phyloP scores from a whole-genome alignment of 2,888 invertebrate genomes.

The Seladonia tumulorum region DNA sequence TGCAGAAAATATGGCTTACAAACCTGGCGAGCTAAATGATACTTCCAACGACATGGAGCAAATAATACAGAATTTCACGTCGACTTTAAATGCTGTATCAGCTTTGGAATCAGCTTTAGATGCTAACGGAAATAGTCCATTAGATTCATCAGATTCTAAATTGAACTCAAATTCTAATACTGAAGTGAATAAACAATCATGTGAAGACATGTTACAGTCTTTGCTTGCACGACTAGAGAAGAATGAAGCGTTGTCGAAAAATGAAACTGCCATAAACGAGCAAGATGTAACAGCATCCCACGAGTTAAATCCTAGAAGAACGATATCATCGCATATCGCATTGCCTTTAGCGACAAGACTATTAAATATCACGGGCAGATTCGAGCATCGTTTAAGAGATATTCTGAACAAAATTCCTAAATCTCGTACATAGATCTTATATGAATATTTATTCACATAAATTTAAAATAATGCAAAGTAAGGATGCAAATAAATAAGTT shows the following conservation, averaged over 20 bases:
- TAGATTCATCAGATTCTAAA: neutral
- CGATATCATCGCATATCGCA: constrained; percentile 18
- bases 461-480: neutral
- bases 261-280: neutral
- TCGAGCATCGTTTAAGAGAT: constrained; percentile 12
- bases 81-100: neutral
- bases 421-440: neutral
- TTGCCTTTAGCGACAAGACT: constrained; percentile 40
- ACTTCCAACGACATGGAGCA: neutral
- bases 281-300: neutral
- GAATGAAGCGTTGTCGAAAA: neutral
- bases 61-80: constrained; percentile 9
- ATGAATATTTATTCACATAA: constrained; percentile 5
- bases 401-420: neutral
- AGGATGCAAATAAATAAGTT: constrained; percentile 23
- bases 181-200: neutral
- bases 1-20: neutral
- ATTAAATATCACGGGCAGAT: constrained; percentile 26
- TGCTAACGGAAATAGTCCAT: neutral
- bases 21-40: neutral
- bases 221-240: neutral
- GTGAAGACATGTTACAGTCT: constrained; percentile 4
- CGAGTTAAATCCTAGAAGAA: neutral
- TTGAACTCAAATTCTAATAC: neutral
- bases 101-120: neutral